These are phyloP conservation scores for Tyria jacobaeae DNA, from an alignment of 2,888 invertebrate species.

Conservation along the genomic window DNA sequence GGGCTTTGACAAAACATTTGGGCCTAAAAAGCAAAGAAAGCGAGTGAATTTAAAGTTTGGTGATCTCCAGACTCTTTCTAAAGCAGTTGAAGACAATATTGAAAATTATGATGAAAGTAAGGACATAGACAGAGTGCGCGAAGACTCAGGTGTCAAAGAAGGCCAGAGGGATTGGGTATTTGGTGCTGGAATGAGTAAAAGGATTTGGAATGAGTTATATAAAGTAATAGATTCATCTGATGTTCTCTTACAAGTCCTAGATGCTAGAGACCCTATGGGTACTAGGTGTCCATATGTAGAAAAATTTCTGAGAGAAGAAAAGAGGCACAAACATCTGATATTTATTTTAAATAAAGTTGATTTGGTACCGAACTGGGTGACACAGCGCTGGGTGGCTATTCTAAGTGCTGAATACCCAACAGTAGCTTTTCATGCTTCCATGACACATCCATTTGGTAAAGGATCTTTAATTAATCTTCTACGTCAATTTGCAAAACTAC, in stretches of 20 bases:
- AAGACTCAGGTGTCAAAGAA: slow-evolving; percentile 93
- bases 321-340: slow-evolving; percentile 98
- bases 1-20: slow-evolving; percentile 97
- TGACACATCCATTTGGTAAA: slow-evolving; percentile 99
- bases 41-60: slow-evolving; percentile 92
- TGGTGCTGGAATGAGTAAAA: slow-evolving; percentile 97
- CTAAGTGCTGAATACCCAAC: slow-evolving; percentile 98
- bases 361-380: slow-evolving; percentile 99
- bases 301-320: slow-evolving; percentile 96
- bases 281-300: slow-evolving; percentile 97
- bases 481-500: slow-evolving; percentile 97
- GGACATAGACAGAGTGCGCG: slow-evolving; percentile 94
- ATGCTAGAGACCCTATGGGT: slow-evolving; percentile 98
- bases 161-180: slow-evolving; percentile 97
- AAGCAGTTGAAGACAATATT: slow-evolving; percentile 89
- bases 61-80: slow-evolving; percentile 92
- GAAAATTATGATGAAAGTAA: slow-evolving; percentile 93
- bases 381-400: slow-evolving; percentile 98
- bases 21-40: slow-evolving; percentile 97
- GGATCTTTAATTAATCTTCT: slow-evolving; percentile 98
- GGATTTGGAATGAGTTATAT: slow-evolving; percentile 99
- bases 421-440: slow-evolving; percentile 99
- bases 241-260: slow-evolving; percentile 97
- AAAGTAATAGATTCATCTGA: slow-evolving; percentile 99
- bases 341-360: slow-evolving; percentile 99